Evolutionary conservation across 1,140 invertebrate genomes (phyloP), one percentile per base, ranked within the genome.

Genomic region (Panagrolaimus sp.): DNA sequence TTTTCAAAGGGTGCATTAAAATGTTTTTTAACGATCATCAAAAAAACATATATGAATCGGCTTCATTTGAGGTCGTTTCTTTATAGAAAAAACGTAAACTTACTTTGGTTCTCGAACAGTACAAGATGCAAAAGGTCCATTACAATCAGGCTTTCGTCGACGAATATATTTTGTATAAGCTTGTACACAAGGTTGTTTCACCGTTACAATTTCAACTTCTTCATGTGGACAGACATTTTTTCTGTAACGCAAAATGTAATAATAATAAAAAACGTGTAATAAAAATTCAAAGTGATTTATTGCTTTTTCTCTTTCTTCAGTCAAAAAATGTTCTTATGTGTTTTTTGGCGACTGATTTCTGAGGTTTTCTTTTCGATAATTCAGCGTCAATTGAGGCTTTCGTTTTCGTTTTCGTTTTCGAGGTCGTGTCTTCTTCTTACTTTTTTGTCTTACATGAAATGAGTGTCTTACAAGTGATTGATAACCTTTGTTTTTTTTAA

Each of bases 201-300:
- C 69, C 1, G 73, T 81, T 11, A 79, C 81, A 20, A 77, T 75
- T 70, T 82, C 77, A 8, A 78, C 27, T 61, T 81, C 73, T 62
- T 81, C 80, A 47, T 81, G 70, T 9, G 80, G 81, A 71, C 80
- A 81, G 8, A 81, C 80, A 53, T 81, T 78, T 42, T 68, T 71
- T 47, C 81, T 81, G 72, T 43, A 81, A 80, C 2, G n/a, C n/a
- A 14, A 63, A 16, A 63, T 38, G 27, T 38, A 31, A 63, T 5
- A 14, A 9, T 13, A 8, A n/a, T n/a, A n/a, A n/a, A 42, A 42
- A 62, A 38, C 23, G 27, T 42, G n/a, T 11, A 31, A 42, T 42
- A 43, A 9, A 16, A 14, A n/a, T 16, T 63, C 38, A 13, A 16
- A 13, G 62, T 5, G 42, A 43, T 9, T 42, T 13, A 27, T 23